Conservation (phyloP, 2,113 vertebrate genomes). For the Naja naja region DNA sequence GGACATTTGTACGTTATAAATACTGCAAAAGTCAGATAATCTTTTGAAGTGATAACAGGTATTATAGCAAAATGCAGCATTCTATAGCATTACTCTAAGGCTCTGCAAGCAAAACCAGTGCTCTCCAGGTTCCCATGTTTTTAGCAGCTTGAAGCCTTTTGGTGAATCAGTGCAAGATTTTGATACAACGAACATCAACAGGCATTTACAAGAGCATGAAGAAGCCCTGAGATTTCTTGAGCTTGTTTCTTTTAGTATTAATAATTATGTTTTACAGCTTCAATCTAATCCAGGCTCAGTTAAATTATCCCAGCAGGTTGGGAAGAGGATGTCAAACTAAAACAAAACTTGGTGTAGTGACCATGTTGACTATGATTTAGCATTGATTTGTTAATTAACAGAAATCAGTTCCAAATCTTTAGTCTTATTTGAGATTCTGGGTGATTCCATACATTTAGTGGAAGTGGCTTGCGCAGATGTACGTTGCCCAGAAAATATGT, state of each 20-base stretch:
- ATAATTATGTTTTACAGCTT: neutral
- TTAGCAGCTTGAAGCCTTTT: neutral
- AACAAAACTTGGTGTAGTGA: neutral
- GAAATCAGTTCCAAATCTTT: neutral
- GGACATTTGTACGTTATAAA: neutral
- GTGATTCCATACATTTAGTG: neutral
- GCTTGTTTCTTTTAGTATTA: neutral
- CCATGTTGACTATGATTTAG: neutral
- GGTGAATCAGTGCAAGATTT: neutral
- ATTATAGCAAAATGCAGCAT: fast-evolving
- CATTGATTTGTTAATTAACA: neutral
- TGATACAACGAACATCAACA: neutral
- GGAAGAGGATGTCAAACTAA: neutral
- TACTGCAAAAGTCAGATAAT: neutral
- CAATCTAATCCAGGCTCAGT: neutral
- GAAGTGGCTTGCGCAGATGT: neutral
- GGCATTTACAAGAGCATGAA: neutral
- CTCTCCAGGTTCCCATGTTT: fast-evolving
- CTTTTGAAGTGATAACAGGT: neutral
- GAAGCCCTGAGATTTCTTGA: neutral
- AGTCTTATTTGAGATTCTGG: neutral
- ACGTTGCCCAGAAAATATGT: neutral
- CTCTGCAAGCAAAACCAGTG: neutral
- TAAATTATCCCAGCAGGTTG: neutral
- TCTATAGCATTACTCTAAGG: neutral